These are phyloP conservation scores for Vannuccia rotundouncinata DNA, from an alignment of 2,888 invertebrate genomes.

Conservation along the genomic window DNA sequence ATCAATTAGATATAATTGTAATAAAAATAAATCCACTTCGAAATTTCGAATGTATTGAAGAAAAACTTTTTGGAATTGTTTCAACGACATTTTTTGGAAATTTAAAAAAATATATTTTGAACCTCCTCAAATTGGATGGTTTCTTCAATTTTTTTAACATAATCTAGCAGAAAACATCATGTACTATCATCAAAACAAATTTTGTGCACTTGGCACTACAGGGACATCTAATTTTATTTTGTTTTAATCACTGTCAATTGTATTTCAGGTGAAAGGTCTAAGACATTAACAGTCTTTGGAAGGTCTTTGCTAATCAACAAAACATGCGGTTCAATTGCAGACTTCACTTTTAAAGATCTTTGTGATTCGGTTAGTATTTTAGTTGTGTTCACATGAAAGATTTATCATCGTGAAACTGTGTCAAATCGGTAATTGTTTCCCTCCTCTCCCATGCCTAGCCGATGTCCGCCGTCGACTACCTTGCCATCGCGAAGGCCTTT, in stretches of 20 bases:
- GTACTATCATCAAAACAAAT: no score
- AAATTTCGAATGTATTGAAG: no score
- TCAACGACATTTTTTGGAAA: no score
- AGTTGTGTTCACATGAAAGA: no score
- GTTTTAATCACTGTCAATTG: constrained; percentile 11
- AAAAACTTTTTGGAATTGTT: no score
- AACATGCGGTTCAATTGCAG: constrained; percentile 84
- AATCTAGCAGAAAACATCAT: no score
- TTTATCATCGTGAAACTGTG: background rate
- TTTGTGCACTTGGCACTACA: no score
- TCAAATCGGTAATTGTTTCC: background rate
- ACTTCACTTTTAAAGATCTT: constrained; percentile 78
- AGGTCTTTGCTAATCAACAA: constrained; percentile 77
- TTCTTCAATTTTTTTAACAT: no score
- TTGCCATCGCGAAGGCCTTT: constrained; percentile 83
- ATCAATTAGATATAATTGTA: no score
- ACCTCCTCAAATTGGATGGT: no score
- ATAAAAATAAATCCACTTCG: no score
- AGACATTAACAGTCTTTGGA: constrained; percentile 77
- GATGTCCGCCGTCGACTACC: constrained; percentile 85
- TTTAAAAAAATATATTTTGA: no score
- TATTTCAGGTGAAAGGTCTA: constrained; percentile 58
- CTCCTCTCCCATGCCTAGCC: constrained; percentile 61
- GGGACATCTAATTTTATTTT: background rate
- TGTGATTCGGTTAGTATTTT: constrained; percentile 62